Evolutionary conservation across 2,113 vertebrate genomes (phyloP).

Genomic region (Phaethornis superciliosus): DNA sequence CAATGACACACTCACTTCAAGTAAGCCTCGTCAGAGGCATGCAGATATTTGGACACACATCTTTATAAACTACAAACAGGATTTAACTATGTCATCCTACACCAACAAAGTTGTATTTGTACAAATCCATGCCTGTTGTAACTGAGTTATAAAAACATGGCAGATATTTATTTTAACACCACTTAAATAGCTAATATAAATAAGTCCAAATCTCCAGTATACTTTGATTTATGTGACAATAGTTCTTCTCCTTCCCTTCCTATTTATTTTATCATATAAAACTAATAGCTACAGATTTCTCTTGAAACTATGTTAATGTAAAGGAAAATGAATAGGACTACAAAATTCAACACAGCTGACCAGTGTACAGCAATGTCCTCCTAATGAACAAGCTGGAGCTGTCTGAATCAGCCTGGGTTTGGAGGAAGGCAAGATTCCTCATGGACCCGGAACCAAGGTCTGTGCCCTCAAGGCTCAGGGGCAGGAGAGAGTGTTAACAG

Average conservation of each 20-base stretch:
- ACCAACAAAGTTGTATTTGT: rapidly evolving
- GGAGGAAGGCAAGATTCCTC: conserved; percentile 32
- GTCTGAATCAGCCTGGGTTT: conserved; percentile 14
- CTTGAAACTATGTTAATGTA: background rate
- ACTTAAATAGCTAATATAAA: background rate
- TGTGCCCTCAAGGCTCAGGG: background rate
- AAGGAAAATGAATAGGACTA: background rate
- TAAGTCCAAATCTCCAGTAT: background rate
- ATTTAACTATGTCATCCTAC: background rate
- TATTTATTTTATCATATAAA: background rate
- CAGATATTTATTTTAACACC: conserved; percentile 4
- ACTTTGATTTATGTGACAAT: background rate
- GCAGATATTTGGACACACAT: background rate
- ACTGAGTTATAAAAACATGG: background rate
- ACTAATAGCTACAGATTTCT: background rate
- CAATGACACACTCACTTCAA: background rate
- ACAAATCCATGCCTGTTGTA: background rate
- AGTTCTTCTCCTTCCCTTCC: background rate
- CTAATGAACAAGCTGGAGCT: background rate
- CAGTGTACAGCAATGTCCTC: background rate
- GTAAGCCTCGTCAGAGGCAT: background rate
- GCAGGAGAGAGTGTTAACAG: background rate
- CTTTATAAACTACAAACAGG: background rate
- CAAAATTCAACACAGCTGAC: background rate
- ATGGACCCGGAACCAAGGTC: background rate